Evolutionary conservation across 2,797 vertebrate species (phyloP).

Genomic region (Chrysocyon brachyurus): DNA sequence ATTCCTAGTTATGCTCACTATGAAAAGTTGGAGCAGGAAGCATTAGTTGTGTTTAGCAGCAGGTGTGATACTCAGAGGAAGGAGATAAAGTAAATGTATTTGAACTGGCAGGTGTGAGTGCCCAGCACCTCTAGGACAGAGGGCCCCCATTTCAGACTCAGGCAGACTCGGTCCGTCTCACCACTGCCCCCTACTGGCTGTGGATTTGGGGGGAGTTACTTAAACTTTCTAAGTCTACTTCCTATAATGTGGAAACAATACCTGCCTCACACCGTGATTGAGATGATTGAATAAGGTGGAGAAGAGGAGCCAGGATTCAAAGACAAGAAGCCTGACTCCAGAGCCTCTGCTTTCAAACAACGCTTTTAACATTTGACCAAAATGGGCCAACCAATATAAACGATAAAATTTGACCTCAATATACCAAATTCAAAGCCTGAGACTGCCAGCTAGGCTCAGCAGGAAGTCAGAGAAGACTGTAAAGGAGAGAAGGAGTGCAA

Average conservation of each 20-base stretch:
- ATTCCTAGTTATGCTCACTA: not conserved
- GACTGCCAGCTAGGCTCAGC: not conserved
- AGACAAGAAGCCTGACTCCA: not conserved
- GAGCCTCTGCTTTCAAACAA: not conserved
- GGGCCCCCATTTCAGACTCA: not conserved
- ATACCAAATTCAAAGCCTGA: not conserved
- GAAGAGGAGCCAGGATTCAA: not conserved
- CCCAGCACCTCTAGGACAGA: not conserved
- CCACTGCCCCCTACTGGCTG: not conserved
- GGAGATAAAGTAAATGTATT: not conserved
- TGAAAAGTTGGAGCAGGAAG: not conserved
- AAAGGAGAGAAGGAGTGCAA: rapidly evolving
- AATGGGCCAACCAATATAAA: not conserved
- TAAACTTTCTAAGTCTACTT: not conserved
- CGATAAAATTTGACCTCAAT: not conserved
- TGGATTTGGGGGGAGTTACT: not conserved
- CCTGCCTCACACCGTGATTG: not conserved
- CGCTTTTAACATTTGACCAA: not conserved
- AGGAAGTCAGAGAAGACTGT: not conserved
- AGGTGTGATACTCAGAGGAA: not conserved
- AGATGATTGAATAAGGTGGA: not conserved
- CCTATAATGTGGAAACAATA: not conserved
- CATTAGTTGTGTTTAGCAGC: not conserved
- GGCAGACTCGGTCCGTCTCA: not conserved
- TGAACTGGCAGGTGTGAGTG: too few relatives aligned